A percentile compares a stretch with the other conserved stretches of the same genome.
Conservation (phyloP, 2,888 invertebrate genomes). For the Diarsia rubi region DNA sequence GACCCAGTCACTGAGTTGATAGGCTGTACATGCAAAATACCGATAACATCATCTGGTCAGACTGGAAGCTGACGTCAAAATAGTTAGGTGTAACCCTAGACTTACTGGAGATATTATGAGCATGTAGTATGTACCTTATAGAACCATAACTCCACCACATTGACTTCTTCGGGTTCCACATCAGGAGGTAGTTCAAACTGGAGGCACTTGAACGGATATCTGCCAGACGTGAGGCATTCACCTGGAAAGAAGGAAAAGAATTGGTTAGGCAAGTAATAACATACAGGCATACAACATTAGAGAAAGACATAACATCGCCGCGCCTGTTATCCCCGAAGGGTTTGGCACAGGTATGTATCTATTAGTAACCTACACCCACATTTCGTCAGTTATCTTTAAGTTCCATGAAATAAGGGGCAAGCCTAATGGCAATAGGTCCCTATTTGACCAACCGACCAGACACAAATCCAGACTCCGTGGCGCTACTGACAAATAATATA, state of each 20-base stretch:
- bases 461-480: no score
- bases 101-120: not conserved
- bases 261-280: constrained; percentile 1
- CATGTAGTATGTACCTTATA: constrained; percentile 91
- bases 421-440: no score
- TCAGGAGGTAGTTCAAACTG: constrained; percentile 95
- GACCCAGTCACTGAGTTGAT: not conserved
- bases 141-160: constrained; percentile 95
- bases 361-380: no score
- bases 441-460: no score
- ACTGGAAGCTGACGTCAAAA: not conserved
- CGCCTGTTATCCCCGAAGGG: no score
- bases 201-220: constrained; percentile 93
- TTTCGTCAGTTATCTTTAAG: no score
- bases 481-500: no score
- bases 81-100: not conserved
- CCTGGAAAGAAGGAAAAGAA: constrained; percentile 76
- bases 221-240: constrained; percentile 86
- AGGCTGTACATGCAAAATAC: not conserved
- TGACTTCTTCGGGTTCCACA: constrained; percentile 94
- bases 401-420: no score
- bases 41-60: not conserved
- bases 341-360: no score
- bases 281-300: not conserved
- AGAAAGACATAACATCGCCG: not conserved